phyloP scores from a whole-genome alignment of 2,113 vertebrate species.

The Dasyprocta punctata region DNA sequence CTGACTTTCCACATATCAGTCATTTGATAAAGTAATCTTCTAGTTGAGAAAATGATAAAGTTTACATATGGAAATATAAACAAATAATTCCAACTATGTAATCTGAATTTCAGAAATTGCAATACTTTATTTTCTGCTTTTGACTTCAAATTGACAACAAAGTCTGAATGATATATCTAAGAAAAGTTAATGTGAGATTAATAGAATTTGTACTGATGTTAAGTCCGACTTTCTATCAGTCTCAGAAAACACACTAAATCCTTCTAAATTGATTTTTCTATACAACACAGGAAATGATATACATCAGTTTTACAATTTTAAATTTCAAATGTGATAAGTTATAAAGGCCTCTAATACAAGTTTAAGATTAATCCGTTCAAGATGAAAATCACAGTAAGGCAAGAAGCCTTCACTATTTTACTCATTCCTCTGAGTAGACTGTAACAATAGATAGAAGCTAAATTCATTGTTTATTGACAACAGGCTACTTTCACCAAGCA shows the following conservation, averaged over 20 bases:
- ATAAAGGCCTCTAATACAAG: neutral
- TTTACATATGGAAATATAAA: neutral
- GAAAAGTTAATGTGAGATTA: neutral
- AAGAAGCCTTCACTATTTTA: neutral
- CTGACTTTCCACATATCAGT: neutral
- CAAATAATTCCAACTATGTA: neutral
- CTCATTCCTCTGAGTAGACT: neutral
- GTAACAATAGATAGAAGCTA: neutral
- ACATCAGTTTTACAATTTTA: neutral
- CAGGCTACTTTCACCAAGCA: neutral
- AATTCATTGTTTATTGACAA: neutral
- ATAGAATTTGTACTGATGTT: neutral
- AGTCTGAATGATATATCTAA: neutral
- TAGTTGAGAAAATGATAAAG: neutral
- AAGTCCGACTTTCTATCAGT: neutral
- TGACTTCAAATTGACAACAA: neutral
- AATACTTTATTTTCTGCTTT: neutral
- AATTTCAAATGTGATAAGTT: neutral
- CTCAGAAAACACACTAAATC: neutral
- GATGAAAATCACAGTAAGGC: neutral
- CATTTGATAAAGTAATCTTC: neutral
- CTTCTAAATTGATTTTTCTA: neutral
- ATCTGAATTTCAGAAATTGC: neutral
- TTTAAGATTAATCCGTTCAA: neutral
- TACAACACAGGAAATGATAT: neutral